Conservation (phyloP, 1,140 invertebrate species). For the Pogonomyrmex barbatus region DNA sequence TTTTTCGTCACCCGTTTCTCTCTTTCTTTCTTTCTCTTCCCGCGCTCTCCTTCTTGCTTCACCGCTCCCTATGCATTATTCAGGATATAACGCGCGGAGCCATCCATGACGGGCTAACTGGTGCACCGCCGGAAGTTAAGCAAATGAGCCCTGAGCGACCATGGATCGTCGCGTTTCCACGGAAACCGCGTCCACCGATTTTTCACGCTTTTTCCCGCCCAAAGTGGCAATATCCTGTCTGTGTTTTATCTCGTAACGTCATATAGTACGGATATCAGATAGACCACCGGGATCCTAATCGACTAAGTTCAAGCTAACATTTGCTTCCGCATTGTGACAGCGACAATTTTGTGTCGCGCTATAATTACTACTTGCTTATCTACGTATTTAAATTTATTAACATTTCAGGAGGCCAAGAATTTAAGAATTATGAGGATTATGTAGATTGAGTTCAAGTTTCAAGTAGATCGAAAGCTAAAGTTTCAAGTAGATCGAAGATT, state of each 20-base stretch:
- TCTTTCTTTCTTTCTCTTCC: slow-evolving; percentile 10
- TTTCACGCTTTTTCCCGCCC: slow-evolving; percentile 60
- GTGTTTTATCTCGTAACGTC: slow-evolving; percentile 38
- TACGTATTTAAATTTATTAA: neutral
- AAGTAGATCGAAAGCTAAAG: neutral
- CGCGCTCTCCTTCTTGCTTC: slow-evolving; percentile 49
- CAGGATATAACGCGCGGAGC: slow-evolving; percentile 66
- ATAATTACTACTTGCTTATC: neutral
- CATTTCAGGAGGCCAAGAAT: neutral
- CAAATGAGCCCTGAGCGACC: slow-evolving; percentile 70
- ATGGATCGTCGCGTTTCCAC: slow-evolving; percentile 71
- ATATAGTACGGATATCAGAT: neutral
- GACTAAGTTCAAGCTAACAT: neutral
- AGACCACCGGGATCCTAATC: neutral
- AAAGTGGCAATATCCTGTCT: slow-evolving; percentile 52
- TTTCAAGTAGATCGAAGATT: neutral
- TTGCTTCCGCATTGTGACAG: neutral
- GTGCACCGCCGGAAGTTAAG: slow-evolving; percentile 74
- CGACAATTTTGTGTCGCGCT: neutral
- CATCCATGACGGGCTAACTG: slow-evolving; percentile 73
- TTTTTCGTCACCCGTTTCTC: slow-evolving; percentile 17
- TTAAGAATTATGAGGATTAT: neutral
- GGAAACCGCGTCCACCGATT: slow-evolving; percentile 72
- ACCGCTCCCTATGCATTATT: slow-evolving; percentile 72
- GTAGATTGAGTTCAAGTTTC: neutral